Percentiles rank a stretch among this genome's conserved stretches.
Evolutionary conservation across 2,797 vertebrate genomes (phyloP).

Genomic region (Pangasius macronema): DNA sequence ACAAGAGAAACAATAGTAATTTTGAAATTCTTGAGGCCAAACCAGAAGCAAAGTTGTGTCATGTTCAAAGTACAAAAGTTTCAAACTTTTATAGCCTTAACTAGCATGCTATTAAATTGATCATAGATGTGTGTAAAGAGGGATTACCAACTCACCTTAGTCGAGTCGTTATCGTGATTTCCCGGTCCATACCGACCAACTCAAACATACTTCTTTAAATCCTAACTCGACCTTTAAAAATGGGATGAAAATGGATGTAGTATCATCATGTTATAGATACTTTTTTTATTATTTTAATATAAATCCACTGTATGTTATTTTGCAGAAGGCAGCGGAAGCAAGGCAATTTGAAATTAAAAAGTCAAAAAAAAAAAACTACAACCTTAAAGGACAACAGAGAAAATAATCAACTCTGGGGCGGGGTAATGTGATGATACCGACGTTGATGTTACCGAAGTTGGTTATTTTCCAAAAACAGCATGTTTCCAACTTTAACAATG

Average conservation of each 20-base stretch:
- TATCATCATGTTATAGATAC: not conserved
- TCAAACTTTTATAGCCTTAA: not conserved
- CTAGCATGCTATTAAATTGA: not conserved
- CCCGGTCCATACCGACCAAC: too few species aligned
- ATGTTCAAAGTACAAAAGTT: not conserved
- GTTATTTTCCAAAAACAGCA: not conserved
- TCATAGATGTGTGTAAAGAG: not conserved
- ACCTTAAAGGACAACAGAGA: not conserved
- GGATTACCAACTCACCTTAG: conserved; percentile 81
- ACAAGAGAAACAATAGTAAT: not conserved
- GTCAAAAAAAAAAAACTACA: not conserved
- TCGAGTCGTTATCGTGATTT: too few species aligned
- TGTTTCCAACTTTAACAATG: too few species aligned
- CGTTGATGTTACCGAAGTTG: not conserved
- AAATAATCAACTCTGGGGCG: not conserved
- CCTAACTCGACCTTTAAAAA: too few species aligned
- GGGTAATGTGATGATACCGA: not conserved
- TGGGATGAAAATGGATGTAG: not conserved
- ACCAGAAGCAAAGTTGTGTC: not conserved
- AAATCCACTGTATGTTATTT: not conserved
- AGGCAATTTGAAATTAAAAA: not conserved
- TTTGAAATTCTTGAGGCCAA: not conserved
- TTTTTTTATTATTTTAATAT: not conserved
- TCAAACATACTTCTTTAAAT: too few species aligned
- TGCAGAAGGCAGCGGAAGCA: not conserved